Evolutionary conservation across 2,113 vertebrate genomes (phyloP).

Genomic region (Apteryx owenii): DNA sequence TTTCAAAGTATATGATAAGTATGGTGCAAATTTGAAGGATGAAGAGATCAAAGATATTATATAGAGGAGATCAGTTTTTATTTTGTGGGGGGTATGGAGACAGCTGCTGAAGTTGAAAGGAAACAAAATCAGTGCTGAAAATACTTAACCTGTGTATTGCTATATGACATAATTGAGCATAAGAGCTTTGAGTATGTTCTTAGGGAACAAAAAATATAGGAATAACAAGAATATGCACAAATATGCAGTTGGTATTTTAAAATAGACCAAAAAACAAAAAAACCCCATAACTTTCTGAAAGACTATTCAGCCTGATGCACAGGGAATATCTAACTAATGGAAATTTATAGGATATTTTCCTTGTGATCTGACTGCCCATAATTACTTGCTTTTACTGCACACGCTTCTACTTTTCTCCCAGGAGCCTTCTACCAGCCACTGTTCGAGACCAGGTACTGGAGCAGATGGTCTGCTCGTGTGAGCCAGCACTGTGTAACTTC

Average conservation of each 20-base stretch:
- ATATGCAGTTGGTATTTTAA: neutral
- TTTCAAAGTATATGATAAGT: neutral
- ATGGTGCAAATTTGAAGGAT: neutral
- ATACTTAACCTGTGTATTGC: neutral
- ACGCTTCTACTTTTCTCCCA: neutral
- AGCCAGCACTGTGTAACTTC: accelerated
- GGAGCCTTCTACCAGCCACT: accelerated
- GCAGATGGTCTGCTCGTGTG: neutral
- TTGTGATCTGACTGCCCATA: neutral
- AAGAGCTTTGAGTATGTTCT: neutral
- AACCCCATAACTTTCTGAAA: neutral
- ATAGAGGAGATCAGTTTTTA: neutral
- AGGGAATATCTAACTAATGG: neutral
- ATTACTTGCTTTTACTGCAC: neutral
- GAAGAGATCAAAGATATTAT: neutral
- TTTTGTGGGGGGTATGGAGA: neutral
- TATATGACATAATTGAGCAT: neutral
- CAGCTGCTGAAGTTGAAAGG: neutral
- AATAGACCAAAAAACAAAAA: neutral
- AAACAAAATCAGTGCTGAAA: neutral
- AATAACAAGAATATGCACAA: neutral
- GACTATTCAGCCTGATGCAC: neutral
- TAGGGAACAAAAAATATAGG: neutral
- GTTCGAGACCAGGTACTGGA: accelerated
- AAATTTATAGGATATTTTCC: neutral